Evolutionary conservation across 2,888 invertebrate genomes (phyloP).

Genomic region (Nemurella pictetii): DNA sequence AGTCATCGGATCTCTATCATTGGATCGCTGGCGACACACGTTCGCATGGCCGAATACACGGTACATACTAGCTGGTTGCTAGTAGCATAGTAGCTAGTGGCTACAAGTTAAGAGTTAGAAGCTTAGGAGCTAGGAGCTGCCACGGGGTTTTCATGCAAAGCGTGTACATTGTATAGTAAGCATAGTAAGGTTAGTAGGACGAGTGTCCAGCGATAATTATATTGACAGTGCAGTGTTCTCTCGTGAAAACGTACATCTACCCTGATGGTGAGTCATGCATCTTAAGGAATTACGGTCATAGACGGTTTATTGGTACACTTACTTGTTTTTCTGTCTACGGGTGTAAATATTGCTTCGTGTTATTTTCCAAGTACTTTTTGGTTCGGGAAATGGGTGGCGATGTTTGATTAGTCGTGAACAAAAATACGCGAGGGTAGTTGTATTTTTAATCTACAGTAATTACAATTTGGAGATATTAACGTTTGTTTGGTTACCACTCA

Average conservation of each 20-base stretch:
- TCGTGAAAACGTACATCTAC: not conserved
- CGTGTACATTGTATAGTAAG: too few relatives aligned
- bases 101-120: too few relatives aligned
- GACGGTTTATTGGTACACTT: too few relatives aligned
- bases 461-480: not conserved
- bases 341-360: not conserved
- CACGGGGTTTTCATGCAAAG: too few relatives aligned
- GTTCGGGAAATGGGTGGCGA: not conserved
- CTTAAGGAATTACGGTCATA: not conserved
- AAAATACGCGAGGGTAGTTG: not conserved
- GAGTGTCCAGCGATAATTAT: not conserved
- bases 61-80: too few relatives aligned
- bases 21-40: not conserved
- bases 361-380: not conserved
- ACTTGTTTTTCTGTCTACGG: too few relatives aligned
- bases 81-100: too few relatives aligned
- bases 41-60: not conserved
- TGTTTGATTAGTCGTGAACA: not conserved
- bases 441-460: not conserved
- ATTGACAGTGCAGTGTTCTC: not conserved
- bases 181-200: too few relatives aligned
- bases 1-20: not conserved
- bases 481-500: not conserved
- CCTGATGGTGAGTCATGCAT: not conserved
- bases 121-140: too few relatives aligned